Percentiles rank a stretch among this genome's conserved stretches.
Evolutionary conservation across 1,140 invertebrate genomes (phyloP).

Genomic region (Coenobita brevimanus): DNA sequence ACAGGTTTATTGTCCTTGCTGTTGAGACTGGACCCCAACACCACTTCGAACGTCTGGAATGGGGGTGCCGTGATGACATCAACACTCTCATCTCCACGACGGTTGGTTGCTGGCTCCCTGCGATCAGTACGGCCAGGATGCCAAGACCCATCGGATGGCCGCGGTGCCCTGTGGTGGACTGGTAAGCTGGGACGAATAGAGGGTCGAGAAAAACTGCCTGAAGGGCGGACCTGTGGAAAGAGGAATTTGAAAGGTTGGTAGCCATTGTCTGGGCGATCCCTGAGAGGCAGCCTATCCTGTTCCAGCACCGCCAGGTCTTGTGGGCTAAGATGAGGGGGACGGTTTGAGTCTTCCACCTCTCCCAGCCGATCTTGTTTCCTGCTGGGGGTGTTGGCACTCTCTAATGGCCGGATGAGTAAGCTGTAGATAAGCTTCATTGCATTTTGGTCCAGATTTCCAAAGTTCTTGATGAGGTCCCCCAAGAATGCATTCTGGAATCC

Average conservation of each 20-base stretch:
- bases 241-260: constrained; percentile 21
- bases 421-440: constrained; percentile 67
- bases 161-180: not conserved
- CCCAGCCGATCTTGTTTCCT: constrained; percentile 20
- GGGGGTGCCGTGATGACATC: constrained; percentile 68
- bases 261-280: constrained; percentile 35
- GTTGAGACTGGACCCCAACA: constrained; percentile 62
- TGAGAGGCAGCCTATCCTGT: constrained; percentile 29
- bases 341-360: not conserved
- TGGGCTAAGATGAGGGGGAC: not conserved
- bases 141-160: constrained; percentile 12
- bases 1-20: constrained; percentile 25
- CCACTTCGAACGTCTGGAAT: constrained; percentile 59
- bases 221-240: not conserved
- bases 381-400: not conserved
- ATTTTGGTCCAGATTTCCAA: constrained; percentile 65
- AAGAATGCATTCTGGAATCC: constrained; percentile 67
- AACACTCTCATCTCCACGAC: constrained; percentile 45
- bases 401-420: constrained; percentile 61
- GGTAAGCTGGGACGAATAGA: constrained; percentile 40
- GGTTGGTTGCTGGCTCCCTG: constrained; percentile 1
- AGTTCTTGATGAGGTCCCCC: constrained; percentile 66
- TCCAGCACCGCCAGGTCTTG: constrained; percentile 17
- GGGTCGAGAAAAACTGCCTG: not conserved
- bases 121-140: constrained; percentile 23